A percentile compares a stretch with the other conserved stretches of the same genome.
Conservation (phyloP, 2,888 invertebrate genomes). For the Apotomis turbidana region DNA sequence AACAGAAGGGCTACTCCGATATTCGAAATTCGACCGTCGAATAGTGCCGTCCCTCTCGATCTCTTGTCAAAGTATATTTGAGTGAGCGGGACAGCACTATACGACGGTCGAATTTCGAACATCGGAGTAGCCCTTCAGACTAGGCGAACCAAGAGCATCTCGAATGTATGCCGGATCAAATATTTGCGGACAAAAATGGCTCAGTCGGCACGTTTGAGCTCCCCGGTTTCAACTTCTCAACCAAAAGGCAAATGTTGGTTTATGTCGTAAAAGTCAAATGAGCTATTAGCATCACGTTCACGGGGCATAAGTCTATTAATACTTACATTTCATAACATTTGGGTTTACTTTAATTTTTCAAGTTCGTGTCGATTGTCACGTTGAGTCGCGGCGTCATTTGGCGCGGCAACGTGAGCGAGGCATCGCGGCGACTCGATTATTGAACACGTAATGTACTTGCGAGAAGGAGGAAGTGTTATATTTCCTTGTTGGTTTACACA, state of each 20-base stretch:
- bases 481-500: slow-evolving; percentile 71
- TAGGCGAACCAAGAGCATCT: slow-evolving; percentile 27
- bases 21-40: too few relatives aligned
- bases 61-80: too few relatives aligned
- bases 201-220: slow-evolving; percentile 21
- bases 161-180: slow-evolving; percentile 23
- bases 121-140: neutral
- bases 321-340: slow-evolving; percentile 19
- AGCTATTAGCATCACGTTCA: slow-evolving; percentile 18
- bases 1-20: neutral
- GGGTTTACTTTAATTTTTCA: slow-evolving; percentile 46
- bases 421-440: slow-evolving; percentile 55
- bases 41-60: too few relatives aligned
- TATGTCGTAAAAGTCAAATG: slow-evolving; percentile 25
- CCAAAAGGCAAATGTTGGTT: slow-evolving; percentile 21
- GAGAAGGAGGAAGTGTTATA: slow-evolving; percentile 46
- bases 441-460: slow-evolving; percentile 48
- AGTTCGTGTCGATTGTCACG: slow-evolving; percentile 50
- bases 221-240: slow-evolving; percentile 17
- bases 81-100: too few relatives aligned
- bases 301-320: slow-evolving; percentile 19
- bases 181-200: slow-evolving; percentile 21
- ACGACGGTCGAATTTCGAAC: too few relatives aligned
- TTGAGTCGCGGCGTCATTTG: slow-evolving; percentile 44
- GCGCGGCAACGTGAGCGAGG: slow-evolving; percentile 46